phyloP scores from a whole-genome alignment of 2,113 vertebrate species.

The Dendropsophus ebraccatus region DNA sequence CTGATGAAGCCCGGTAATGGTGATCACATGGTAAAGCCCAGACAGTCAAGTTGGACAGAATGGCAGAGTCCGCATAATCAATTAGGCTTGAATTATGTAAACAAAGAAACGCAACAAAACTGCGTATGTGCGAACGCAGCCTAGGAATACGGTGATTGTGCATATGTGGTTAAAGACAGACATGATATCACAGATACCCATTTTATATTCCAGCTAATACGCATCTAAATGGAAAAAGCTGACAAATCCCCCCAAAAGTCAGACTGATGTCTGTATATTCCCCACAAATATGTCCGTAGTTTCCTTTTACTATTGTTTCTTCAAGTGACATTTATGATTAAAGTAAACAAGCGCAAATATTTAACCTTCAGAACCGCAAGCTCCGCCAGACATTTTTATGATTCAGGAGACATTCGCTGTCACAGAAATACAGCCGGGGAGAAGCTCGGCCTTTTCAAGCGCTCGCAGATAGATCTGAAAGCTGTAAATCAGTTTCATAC shows the following conservation, averaged over 20 bases:
- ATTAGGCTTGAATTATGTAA: too few relatives aligned
- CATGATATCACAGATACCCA: neutral
- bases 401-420: conserved; percentile 21
- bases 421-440: conserved; percentile 2
- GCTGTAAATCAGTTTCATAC: conserved; percentile 25
- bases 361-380: conserved; percentile 16
- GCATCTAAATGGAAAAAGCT: neutral
- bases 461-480: conserved; percentile 17
- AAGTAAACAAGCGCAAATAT: neutral
- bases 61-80: too few relatives aligned
- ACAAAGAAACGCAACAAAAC: too few relatives aligned
- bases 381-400: neutral
- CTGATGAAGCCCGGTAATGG: too few relatives aligned
- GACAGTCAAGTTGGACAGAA: too few relatives aligned
- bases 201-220: neutral
- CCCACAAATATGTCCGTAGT: neutral
- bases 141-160: too few relatives aligned
- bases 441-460: conserved; percentile 14
- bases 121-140: too few relatives aligned
- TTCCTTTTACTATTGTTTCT: neutral
- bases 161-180: too few relatives aligned
- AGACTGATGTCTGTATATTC: neutral
- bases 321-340: neutral
- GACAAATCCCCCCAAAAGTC: neutral
- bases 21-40: too few relatives aligned